Evolutionary conservation across 2,888 invertebrate species (phyloP).

Genomic region (Eubasilissa splendida): DNA sequence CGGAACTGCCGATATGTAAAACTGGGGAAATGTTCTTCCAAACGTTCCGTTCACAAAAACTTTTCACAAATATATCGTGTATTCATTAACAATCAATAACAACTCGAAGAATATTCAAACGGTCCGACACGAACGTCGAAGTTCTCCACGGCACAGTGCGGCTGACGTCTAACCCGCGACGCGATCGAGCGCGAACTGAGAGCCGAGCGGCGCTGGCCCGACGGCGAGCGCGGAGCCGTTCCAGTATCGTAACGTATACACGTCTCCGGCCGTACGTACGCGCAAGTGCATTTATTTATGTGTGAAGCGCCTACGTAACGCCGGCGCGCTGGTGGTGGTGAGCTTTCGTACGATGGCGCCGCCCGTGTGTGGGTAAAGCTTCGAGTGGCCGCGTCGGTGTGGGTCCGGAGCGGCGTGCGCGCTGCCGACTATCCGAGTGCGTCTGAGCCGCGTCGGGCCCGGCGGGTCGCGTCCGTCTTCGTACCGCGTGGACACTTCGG

Average conservation of each 20-base stretch:
- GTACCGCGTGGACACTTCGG: conserved; percentile 33
- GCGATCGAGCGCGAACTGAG: conserved; percentile 50
- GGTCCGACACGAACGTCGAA: neutral
- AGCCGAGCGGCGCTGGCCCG: neutral
- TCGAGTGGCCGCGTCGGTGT: conserved; percentile 13
- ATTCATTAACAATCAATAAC: conserved; percentile 13
- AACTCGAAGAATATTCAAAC: conserved; percentile 24
- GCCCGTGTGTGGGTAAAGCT: conserved; percentile 35
- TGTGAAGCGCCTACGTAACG: conserved; percentile 55
- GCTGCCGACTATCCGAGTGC: conserved; percentile 4
- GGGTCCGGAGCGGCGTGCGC: neutral
- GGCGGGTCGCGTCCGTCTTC: conserved; percentile 40
- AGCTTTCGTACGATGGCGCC: conserved; percentile 9
- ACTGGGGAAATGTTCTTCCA: conserved; percentile 3
- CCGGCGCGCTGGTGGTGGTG: conserved; percentile 37
- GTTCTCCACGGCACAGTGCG: conserved; percentile 20
- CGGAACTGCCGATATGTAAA: conserved; percentile 21
- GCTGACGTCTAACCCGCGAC: conserved; percentile 1
- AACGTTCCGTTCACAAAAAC: conserved; percentile 23
- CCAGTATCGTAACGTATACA: conserved; percentile 54
- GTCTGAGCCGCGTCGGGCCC: conserved; percentile 24
- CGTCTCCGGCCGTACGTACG: conserved; percentile 46
- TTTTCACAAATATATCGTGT: conserved; percentile 8
- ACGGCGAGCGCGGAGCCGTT: conserved; percentile 43
- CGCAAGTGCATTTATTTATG: conserved; percentile 55